These are phyloP conservation scores for Deilephila porcellus DNA, from an alignment of 2,888 invertebrate species.

Conservation along the genomic window DNA sequence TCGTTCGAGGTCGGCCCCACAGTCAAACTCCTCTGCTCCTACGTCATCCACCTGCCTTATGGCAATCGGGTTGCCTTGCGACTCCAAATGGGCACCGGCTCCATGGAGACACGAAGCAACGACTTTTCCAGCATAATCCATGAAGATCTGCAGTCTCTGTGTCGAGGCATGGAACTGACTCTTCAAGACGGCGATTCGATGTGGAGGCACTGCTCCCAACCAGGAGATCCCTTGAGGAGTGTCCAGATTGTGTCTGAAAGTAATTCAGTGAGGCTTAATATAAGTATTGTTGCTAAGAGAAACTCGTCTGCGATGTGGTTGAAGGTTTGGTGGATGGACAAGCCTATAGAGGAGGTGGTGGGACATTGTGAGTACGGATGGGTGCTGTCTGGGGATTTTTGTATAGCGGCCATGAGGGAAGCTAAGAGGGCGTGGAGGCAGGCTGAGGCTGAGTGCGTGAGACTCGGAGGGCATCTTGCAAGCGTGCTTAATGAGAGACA, in stretches of 20 bases:
- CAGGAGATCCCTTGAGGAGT: constrained; percentile 83
- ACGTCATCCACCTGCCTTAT: constrained; percentile 88
- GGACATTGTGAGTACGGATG: constrained; percentile 89
- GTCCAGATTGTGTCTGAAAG: constrained; percentile 85
- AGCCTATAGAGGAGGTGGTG: constrained; percentile 85
- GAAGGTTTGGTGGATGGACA: constrained; percentile 87
- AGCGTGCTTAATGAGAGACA: constrained; percentile 87
- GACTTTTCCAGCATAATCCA: constrained; percentile 69
- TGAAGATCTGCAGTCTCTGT: constrained; percentile 70
- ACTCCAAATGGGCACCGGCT: constrained; percentile 84
- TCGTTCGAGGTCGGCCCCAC: constrained; percentile 87
- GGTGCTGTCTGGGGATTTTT: constrained; percentile 88
- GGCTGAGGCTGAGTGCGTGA: constrained; percentile 87
- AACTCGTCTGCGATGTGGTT: constrained; percentile 81
- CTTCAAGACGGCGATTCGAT: constrained; percentile 84
- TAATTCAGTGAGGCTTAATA: constrained; percentile 82
- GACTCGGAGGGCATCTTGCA: constrained; percentile 87
- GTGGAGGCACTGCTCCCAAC: constrained; percentile 86
- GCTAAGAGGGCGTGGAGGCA: constrained; percentile 86
- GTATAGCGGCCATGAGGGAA: constrained; percentile 86
- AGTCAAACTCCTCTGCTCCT: constrained; percentile 86
- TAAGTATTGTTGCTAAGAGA: constrained; percentile 70
- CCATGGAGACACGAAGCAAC: constrained; percentile 63
- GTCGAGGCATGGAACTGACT: constrained; percentile 84
- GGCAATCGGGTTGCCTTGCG: constrained; percentile 88